A percentile compares a stretch with the other conserved stretches of the same genome.
These are phyloP conservation scores for Synergus laeviventris DNA, from an alignment of 2,888 invertebrate genomes.

Conservation along the genomic window DNA sequence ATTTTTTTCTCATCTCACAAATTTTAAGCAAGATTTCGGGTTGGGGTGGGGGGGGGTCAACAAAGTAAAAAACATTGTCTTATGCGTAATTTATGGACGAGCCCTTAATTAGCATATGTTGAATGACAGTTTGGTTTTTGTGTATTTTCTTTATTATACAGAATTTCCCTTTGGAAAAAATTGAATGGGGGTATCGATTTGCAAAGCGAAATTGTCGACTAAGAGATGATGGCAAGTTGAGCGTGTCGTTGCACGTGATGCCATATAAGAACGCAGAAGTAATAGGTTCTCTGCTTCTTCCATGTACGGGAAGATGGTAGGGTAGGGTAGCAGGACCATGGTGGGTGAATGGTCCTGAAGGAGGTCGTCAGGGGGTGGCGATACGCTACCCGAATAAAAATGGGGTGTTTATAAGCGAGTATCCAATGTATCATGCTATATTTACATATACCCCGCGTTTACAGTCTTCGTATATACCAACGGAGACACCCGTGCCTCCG, in stretches of 20 bases:
- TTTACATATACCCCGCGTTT: constrained; percentile 74
- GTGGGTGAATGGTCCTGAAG: constrained; percentile 37
- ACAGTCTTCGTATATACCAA: constrained; percentile 63
- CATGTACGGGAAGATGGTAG: constrained; percentile 50
- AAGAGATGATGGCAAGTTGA: constrained; percentile 35
- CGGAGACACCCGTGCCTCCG: constrained; percentile 48
- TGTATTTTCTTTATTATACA: neutral
- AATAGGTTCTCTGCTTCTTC: constrained; percentile 62
- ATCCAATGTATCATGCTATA: constrained; percentile 76
- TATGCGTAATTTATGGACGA: no score
- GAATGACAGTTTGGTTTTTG: no score
- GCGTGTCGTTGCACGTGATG: constrained; percentile 57
- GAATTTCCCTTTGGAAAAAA: neutral
- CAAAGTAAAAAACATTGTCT: no score
- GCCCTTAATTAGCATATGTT: no score
- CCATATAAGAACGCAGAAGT: constrained; percentile 53
- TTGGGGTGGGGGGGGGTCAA: no score
- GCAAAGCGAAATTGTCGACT: constrained; percentile 2
- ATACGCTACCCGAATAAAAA: constrained; percentile 75
- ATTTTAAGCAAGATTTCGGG: no score
- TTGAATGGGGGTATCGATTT: constrained; percentile 28
- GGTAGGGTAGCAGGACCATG: constrained; percentile 47
- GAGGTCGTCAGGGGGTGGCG: constrained; percentile 63
- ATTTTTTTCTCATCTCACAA: no score
- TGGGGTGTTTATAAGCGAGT: constrained; percentile 76